These are phyloP conservation scores for Sciurus niger DNA, from an alignment of 2,113 vertebrate genomes.

Conservation along the genomic window DNA sequence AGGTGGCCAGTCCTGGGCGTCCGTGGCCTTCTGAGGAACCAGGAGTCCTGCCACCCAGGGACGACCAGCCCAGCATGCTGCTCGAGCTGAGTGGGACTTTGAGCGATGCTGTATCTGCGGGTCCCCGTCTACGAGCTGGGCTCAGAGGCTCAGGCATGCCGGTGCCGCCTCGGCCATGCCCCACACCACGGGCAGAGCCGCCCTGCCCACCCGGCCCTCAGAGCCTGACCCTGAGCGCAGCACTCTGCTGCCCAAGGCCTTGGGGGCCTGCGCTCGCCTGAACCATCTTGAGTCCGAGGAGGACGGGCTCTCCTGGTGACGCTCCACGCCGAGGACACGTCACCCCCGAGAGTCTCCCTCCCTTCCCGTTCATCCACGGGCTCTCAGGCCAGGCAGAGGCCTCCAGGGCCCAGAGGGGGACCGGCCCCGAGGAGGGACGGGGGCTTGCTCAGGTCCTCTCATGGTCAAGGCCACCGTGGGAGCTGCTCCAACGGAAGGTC, in stretches of 20 bases:
- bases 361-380: fast-evolving
- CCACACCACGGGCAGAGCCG: not conserved
- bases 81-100: not conserved
- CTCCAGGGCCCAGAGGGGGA: not conserved
- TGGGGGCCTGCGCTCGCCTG: not conserved
- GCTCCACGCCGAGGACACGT: too few species aligned
- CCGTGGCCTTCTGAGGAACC: not conserved
- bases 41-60: not conserved
- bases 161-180: too few species aligned
- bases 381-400: not conserved
- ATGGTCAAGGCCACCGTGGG: too few species aligned
- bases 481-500: too few species aligned
- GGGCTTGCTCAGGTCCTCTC: not conserved
- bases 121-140: too few species aligned
- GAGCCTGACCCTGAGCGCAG: not conserved
- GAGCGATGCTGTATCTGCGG: too few species aligned
- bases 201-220: not conserved
- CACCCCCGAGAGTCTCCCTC: not conserved
- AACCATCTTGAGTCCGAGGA: too few species aligned
- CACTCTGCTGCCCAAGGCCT: not conserved
- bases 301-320: too few species aligned
- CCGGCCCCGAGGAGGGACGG: not conserved
- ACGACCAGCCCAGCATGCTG: not conserved
- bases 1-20: not conserved
- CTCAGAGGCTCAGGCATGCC: too few species aligned